A percentile compares a stretch with the other conserved stretches of the same genome.
These are phyloP conservation scores for Agonum fuliginosum DNA, from an alignment of 2,888 invertebrate species.

Conservation along the genomic window DNA sequence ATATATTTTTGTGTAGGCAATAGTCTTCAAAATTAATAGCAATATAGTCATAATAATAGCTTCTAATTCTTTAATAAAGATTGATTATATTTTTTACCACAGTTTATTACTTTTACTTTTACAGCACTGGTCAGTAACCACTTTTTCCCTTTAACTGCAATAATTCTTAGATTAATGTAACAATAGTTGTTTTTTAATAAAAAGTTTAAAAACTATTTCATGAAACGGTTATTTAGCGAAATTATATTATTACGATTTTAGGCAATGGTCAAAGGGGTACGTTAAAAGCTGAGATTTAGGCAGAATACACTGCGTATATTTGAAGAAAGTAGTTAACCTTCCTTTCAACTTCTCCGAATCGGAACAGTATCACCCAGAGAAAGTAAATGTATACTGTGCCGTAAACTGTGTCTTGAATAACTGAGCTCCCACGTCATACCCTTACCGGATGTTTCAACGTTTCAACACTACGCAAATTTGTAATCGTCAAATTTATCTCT, in stretches of 20 bases:
- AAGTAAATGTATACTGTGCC: constrained; percentile 52
- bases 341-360: constrained; percentile 49
- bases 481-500: not conserved
- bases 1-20: no score
- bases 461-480: constrained; percentile 1
- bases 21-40: no score
- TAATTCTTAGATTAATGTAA: no score
- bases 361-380: constrained; percentile 56
- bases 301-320: not conserved
- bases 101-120: no score
- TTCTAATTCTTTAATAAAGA: no score
- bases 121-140: no score
- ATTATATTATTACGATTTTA: not conserved
- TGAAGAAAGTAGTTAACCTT: constrained; percentile 49
- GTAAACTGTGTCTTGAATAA: constrained; percentile 48
- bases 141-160: no score
- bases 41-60: no score
- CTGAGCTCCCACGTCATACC: constrained; percentile 17
- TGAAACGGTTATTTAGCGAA: not conserved
- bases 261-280: not conserved
- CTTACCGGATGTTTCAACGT: constrained; percentile 29
- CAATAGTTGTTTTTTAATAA: no score
- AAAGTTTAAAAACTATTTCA: no score
- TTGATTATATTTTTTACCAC: no score
- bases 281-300: not conserved